Percentiles rank a stretch among this genome's conserved stretches.
Evolutionary conservation across 1,140 invertebrate genomes (phyloP).

Genomic region (Pachypsylla venusta): DNA sequence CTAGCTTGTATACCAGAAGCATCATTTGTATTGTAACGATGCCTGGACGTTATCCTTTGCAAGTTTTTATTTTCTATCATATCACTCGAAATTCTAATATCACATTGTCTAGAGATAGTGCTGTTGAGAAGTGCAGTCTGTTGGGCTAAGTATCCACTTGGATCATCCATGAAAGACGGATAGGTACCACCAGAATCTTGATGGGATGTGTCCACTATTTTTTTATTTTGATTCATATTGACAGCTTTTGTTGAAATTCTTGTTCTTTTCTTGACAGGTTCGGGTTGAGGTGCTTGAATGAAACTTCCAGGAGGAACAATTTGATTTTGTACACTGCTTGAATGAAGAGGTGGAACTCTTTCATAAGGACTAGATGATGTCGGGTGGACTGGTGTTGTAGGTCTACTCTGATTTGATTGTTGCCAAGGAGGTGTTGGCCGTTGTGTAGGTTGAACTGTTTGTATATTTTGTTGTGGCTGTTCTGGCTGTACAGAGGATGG

Average conservation of each 20-base stretch:
- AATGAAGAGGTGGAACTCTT: slow-evolving; percentile 53
- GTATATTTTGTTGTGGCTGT: background rate
- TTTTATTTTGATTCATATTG: slow-evolving; percentile 45
- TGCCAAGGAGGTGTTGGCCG: slow-evolving; percentile 34
- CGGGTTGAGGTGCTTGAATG: background rate
- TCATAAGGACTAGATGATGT: slow-evolving; percentile 36
- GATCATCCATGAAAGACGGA: slow-evolving; percentile 74
- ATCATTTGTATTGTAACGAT: background rate
- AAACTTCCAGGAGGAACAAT: background rate
- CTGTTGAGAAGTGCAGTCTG: slow-evolving; percentile 69
- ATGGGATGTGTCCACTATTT: slow-evolving; percentile 40
- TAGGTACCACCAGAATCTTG: slow-evolving; percentile 34
- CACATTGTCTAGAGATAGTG: slow-evolving; percentile 53
- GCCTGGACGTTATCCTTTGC: background rate
- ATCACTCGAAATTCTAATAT: slow-evolving; percentile 3
- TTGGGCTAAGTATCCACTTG: slow-evolving; percentile 71
- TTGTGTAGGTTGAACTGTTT: slow-evolving; percentile 3
- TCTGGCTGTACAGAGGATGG: no score
- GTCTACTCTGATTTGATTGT: slow-evolving; percentile 34
- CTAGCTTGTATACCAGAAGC: background rate
- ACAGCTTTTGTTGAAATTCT: background rate
- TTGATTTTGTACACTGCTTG: slow-evolving; percentile 24
- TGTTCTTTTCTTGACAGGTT: slow-evolving; percentile 27
- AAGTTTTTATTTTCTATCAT: background rate
- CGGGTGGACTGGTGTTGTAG: slow-evolving; percentile 28